Percentiles rank a stretch among this genome's conserved stretches.
Evolutionary conservation across 2,113 vertebrate species (phyloP).

Genomic region (Burhinus bistriatus): DNA sequence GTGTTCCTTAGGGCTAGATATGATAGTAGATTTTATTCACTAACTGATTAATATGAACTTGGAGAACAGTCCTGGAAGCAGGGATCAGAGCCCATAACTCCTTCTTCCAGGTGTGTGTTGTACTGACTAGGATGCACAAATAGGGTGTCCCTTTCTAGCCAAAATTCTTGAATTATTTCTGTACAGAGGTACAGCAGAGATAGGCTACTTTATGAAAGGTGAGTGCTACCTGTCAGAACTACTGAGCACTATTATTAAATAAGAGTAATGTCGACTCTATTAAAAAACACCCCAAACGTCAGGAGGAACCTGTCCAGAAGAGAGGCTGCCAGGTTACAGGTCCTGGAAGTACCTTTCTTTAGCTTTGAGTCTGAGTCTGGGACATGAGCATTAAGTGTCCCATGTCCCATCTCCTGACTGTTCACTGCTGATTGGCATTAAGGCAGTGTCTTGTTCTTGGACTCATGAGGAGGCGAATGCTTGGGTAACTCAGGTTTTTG

Average conservation of each 20-base stretch:
- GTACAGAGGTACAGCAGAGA: neutral
- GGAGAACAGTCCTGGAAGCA: neutral
- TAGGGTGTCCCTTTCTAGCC: neutral
- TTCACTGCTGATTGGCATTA: neutral
- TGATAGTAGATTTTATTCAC: neutral
- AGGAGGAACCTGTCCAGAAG: neutral
- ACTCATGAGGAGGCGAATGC: neutral
- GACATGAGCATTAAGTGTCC: neutral
- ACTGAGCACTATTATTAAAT: neutral
- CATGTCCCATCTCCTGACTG: neutral
- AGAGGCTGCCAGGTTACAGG: neutral
- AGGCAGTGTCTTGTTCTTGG: neutral
- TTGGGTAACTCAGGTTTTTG: neutral
- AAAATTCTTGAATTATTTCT: neutral
- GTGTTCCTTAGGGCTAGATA: neutral
- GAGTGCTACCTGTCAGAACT: neutral
- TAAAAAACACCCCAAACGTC: neutral
- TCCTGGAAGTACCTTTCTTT: neutral
- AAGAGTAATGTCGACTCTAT: neutral
- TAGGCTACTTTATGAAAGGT: neutral
- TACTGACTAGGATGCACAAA: neutral
- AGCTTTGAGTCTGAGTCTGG: neutral
- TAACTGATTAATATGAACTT: neutral
- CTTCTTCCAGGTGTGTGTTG: neutral
- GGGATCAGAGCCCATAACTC: neutral